Conservation (phyloP, 92 coral and sea anemone genomes). For the Palythoa caribaeorum region DNA sequence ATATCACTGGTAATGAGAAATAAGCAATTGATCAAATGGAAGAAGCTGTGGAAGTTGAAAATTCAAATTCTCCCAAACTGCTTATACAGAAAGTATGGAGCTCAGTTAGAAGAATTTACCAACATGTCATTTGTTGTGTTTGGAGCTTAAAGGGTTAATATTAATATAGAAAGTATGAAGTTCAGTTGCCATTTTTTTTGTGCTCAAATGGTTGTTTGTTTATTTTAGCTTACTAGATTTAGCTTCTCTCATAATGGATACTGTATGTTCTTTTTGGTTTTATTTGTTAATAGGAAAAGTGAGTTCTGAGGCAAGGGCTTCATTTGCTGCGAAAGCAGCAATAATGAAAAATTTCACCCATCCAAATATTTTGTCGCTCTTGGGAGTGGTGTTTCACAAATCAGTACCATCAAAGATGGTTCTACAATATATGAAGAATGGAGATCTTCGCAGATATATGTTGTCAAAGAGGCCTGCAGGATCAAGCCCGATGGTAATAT, state of each 20-base stretch:
- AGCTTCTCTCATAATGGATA: neutral
- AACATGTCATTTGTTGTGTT: too few species aligned
- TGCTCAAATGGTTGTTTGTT: too few species aligned
- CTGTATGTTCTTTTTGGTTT: neutral
- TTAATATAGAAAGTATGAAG: too few species aligned
- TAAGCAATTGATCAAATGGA: too few species aligned
- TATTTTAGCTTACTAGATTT: neutral
- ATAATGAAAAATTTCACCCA: slow-evolving; percentile 64
- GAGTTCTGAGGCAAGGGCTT: slow-evolving; percentile 56
- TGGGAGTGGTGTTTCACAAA: slow-evolving; percentile 74
- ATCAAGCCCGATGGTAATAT: slow-evolving; percentile 57
- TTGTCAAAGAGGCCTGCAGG: slow-evolving; percentile 58
- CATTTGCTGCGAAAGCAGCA: slow-evolving; percentile 64
- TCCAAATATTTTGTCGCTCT: slow-evolving; percentile 72
- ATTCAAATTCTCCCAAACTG: too few species aligned
- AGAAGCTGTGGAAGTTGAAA: too few species aligned
- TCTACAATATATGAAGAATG: slow-evolving; percentile 56
- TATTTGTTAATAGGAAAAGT: slow-evolving; percentile 48
- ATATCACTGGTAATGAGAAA: too few species aligned
- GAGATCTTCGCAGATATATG: slow-evolving; percentile 62
- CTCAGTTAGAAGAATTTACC: too few species aligned
- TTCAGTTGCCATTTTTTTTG: too few species aligned
- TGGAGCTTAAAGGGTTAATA: too few species aligned
- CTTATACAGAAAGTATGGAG: too few species aligned
- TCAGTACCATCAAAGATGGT: slow-evolving; percentile 70